Conservation (phyloP, 2,113 vertebrate species). For the Eleginops maclovinus region DNA sequence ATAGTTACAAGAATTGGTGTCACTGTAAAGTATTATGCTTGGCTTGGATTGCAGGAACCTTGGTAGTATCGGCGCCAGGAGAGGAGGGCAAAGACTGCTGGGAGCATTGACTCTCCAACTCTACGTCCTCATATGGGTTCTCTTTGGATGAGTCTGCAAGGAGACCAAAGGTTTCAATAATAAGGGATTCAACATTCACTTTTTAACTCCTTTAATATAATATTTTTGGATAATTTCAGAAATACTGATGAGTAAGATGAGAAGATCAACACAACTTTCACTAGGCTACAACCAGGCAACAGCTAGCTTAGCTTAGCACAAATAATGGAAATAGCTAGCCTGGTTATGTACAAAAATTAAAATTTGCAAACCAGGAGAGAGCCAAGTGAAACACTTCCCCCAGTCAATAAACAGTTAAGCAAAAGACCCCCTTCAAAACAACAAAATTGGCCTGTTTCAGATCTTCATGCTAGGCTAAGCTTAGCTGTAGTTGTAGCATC, state of each 20-base stretch:
- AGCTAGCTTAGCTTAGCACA: conserved; percentile 3
- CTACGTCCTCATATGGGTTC: conserved; percentile 93
- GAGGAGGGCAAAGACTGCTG: conserved; percentile 88
- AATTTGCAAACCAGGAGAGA: not conserved
- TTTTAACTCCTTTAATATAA: not conserved
- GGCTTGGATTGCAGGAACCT: conserved; percentile 48
- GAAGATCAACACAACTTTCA: no score
- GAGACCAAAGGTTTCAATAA: conserved; percentile 11
- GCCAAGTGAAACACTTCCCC: not conserved
- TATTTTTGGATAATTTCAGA: not conserved
- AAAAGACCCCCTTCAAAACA: not conserved
- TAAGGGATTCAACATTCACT: not conserved
- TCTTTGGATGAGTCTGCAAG: conserved; percentile 89
- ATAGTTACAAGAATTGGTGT: fast-evolving
- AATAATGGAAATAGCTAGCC: not conserved
- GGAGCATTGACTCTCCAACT: conserved; percentile 89
- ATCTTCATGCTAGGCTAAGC: not conserved
- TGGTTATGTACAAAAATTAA: not conserved
- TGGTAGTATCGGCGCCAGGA: conserved; percentile 85
- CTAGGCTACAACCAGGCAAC: not conserved
- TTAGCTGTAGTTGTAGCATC: no score
- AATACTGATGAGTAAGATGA: not conserved
- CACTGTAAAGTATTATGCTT: not conserved
- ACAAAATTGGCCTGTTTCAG: not conserved
- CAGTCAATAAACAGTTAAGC: not conserved